phyloP scores from a whole-genome alignment of 1,140 invertebrate species.

The Sycobia sp. region DNA sequence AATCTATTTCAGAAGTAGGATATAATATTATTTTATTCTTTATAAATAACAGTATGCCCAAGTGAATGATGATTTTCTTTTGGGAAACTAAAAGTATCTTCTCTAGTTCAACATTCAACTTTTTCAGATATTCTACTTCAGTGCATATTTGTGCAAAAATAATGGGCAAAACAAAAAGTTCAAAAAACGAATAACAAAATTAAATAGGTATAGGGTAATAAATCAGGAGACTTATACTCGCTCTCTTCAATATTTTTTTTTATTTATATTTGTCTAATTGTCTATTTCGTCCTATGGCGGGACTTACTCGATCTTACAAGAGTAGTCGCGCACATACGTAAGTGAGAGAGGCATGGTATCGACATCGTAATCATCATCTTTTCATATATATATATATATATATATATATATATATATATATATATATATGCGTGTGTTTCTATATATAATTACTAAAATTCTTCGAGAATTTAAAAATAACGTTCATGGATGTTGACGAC shows the following conservation, averaged over 20 bases:
- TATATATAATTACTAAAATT: conserved; percentile 18
- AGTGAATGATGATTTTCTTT: no score
- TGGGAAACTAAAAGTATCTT: no score
- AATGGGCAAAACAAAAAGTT: no score
- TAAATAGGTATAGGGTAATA: conserved; percentile 6
- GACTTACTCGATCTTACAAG: conserved; percentile 51
- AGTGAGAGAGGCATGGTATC: conserved; percentile 44
- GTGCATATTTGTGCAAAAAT: no score
- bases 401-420: conserved; percentile 1
- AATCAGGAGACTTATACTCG: not conserved
- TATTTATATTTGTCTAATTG: conserved; percentile 54
- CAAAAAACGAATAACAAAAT: not conserved
- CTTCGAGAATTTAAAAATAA: conserved; percentile 53
- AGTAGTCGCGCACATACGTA: conserved; percentile 39
- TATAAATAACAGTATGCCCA: no score
- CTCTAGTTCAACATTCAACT: no score
- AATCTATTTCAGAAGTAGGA: no score
- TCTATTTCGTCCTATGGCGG: conserved; percentile 36
- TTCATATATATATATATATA: not conserved
- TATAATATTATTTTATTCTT: no score
- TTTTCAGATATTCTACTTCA: no score
- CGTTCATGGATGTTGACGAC: conserved; percentile 46
- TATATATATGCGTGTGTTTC: conserved; percentile 6
- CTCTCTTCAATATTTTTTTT: conserved; percentile 46
- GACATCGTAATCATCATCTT: conserved; percentile 7